Conservation (phyloP, 2,888 invertebrate species). For the Amiota minor region DNA sequence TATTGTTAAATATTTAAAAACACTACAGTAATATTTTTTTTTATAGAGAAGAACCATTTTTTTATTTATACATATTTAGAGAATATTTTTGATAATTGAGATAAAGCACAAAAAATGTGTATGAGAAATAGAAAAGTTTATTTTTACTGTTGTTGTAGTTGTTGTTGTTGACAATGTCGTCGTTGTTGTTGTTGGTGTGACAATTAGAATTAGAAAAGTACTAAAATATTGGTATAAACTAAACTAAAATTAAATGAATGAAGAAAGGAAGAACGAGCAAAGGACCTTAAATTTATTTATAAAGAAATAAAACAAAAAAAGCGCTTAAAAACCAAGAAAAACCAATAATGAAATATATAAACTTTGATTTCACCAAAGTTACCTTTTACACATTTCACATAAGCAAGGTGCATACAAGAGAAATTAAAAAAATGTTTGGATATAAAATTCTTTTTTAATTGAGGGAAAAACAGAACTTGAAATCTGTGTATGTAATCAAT, state of each 20-base stretch:
- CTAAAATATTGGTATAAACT: background rate
- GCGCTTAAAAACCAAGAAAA: too few species aligned
- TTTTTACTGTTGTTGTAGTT: background rate
- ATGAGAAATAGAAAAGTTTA: background rate
- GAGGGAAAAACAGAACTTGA: too few species aligned
- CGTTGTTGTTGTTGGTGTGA: too few species aligned
- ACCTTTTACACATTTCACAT: too few species aligned
- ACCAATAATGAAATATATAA: too few species aligned
- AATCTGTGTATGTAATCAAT: too few species aligned
- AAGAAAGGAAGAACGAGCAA: background rate
- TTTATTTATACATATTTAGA: slow-evolving; percentile 8
- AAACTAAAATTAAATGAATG: too few species aligned
- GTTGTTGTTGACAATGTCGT: too few species aligned
- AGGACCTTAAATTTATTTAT: background rate
- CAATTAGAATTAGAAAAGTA: background rate
- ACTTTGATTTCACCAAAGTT: too few species aligned
- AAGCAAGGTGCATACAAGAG: background rate
- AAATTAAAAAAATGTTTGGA: background rate
- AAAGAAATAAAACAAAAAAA: too few species aligned
- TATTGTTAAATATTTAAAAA: slow-evolving; percentile 37
- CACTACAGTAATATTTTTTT: slow-evolving; percentile 52
- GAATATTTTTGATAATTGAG: slow-evolving; percentile 5
- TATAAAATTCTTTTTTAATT: background rate
- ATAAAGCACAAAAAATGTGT: slow-evolving; percentile 16
- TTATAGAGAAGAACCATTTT: slow-evolving; percentile 9